A percentile compares a stretch with the other conserved stretches of the same genome.
These are phyloP conservation scores for Prionchulus punctatus DNA, from an alignment of 2,888 invertebrate species.

Conservation along the genomic window DNA sequence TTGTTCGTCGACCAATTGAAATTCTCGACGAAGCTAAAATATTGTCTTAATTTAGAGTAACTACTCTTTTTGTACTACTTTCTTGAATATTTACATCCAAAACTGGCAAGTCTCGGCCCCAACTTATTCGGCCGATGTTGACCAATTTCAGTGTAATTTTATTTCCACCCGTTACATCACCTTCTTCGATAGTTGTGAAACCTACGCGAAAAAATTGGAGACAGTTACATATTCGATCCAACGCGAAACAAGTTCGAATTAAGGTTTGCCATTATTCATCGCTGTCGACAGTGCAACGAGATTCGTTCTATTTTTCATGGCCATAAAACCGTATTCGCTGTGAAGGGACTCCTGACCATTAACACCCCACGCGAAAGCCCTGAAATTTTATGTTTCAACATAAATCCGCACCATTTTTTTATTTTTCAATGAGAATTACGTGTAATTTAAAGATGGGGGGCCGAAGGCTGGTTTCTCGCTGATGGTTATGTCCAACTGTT, in stretches of 20 bases:
- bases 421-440: too few relatives aligned
- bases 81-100: slow-evolving; percentile 22
- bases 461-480: slow-evolving; percentile 21
- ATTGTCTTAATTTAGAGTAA: neutral
- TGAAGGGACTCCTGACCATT: slow-evolving; percentile 28
- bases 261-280: slow-evolving; percentile 27
- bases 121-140: slow-evolving; percentile 30
- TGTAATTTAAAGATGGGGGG: slow-evolving; percentile 27
- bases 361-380: slow-evolving; percentile 31
- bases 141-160: slow-evolving; percentile 22
- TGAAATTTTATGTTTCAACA: slow-evolving; percentile 12
- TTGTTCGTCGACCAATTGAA: slow-evolving; percentile 23
- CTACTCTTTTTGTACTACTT: neutral
- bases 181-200: slow-evolving; percentile 30
- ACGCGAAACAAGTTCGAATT: too few relatives aligned
- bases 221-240: neutral
- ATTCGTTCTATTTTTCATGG: slow-evolving; percentile 21
- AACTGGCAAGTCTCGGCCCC: slow-evolving; percentile 30
- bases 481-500: slow-evolving; percentile 27
- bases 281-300: slow-evolving; percentile 27
- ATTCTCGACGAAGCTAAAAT: slow-evolving; percentile 26
- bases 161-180: slow-evolving; percentile 18
- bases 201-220: slow-evolving; percentile 13
- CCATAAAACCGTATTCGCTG: slow-evolving; percentile 28
- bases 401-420: neutral